Base-by-base conservation (phyloP, 2,888 invertebrate genomes). In the Agrotis segetum region DNA sequence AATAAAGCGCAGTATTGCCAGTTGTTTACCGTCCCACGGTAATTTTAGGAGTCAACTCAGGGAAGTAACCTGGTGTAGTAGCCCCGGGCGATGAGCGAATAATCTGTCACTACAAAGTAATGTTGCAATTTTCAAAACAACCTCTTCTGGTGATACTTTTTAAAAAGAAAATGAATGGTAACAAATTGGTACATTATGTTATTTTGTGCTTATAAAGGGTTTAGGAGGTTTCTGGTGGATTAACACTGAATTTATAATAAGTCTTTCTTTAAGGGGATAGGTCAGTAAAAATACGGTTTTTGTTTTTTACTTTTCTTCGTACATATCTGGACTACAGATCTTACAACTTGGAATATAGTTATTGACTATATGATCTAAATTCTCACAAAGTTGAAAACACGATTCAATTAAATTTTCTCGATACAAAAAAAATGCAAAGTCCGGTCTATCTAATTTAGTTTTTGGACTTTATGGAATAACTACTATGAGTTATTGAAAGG, bases 31-130 rank as follows among this genome's bases (percentile, higher is more conserved):
- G 24, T 74, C 74, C 50, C 68, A 80, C 74, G 70, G 63, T 74
- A 71, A 80, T 68, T 80, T 76, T 49, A 77, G 63, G 47, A 80
- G 80, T 74, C 66, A 80, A 78, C 66, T 66, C 60, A 46, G 81
- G 64, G 47, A 71, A 81, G 65, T 71, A 78, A 49, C 78, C 53
- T 53, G 70, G 19, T 67, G 40, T 58, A 66, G 16, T 56, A 24
- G 46, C 76, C 61, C 24, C 53, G 21, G 67, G 81, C 81, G 19
- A 60, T 55, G 74, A 60, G 55, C 50, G 55, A 47, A 66, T 67
- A 75, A 75, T 79, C 76, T 76, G 71, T 76, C 67, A 72, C 49
- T 66, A 68, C 64, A 67, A 72, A 74, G 63, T 67, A 53, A 55
- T 65, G 58, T 62, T 61, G 65, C 62, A 62, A 63, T 71, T 79